phyloP scores from a whole-genome alignment of 2,888 invertebrate species.

The Brassicogethes aeneus region DNA sequence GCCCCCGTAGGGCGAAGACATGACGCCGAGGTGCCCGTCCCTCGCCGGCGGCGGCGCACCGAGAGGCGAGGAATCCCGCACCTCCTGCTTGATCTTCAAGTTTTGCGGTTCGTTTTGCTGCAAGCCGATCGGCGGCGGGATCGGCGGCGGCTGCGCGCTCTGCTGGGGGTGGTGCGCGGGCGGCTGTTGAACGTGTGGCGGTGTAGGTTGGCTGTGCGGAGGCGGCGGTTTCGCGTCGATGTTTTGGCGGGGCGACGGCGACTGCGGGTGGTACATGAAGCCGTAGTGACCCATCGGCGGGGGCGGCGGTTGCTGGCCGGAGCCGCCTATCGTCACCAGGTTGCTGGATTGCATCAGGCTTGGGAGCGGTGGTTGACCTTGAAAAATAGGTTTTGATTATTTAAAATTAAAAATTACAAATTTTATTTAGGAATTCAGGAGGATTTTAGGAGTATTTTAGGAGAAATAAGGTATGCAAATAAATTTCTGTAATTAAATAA shows the following conservation, averaged over 20 bases:
- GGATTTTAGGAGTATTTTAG: too few species aligned
- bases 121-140: conserved; percentile 11
- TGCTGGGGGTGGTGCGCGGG: conserved; percentile 2
- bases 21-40: conserved; percentile 6
- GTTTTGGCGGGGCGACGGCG: conserved; percentile 25
- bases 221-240: neutral
- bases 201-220: neutral
- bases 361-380: conserved; percentile 48
- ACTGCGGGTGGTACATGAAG: conserved; percentile 45
- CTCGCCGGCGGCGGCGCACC: neutral
- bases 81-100: conserved; percentile 63
- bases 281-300: conserved; percentile 52
- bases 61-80: conserved; percentile 36
- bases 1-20: conserved; percentile 12
- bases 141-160: conserved; percentile 13
- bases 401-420: too few species aligned
- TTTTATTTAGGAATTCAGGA: too few species aligned
- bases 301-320: conserved; percentile 34
- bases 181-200: neutral
- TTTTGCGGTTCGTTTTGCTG: conserved; percentile 57
- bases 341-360: conserved; percentile 51
- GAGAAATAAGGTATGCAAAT: too few species aligned
- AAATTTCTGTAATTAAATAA: too few species aligned
- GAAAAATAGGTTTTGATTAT: too few species aligned
- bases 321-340: conserved; percentile 51